Percentiles rank a stretch among this genome's conserved stretches.
phyloP scores from a whole-genome alignment of 2,113 vertebrate species.

The Urocynchramus pylzowi region DNA sequence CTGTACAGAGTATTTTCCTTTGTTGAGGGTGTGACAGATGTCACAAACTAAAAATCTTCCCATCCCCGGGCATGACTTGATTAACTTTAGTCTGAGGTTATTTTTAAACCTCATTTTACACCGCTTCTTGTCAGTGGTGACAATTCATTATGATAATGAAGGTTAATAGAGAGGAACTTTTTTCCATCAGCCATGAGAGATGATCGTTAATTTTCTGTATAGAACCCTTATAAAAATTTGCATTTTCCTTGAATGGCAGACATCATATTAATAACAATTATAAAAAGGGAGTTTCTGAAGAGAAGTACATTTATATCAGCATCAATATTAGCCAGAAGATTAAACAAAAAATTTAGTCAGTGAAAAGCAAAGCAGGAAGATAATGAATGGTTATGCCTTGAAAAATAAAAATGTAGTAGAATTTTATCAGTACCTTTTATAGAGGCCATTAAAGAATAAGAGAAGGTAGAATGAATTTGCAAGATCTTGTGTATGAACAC shows the following conservation, averaged over 20 bases:
- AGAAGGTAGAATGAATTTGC: not conserved
- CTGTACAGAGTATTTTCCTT: not conserved
- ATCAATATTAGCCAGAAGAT: not conserved
- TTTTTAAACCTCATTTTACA: conserved; percentile 40
- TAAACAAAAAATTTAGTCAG: not conserved
- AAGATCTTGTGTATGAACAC: not conserved
- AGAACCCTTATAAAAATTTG: not conserved
- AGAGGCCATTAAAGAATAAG: not conserved
- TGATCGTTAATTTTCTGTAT: not conserved
- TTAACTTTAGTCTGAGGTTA: conserved; percentile 15
- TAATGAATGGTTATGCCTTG: not conserved
- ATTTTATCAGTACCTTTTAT: not conserved
- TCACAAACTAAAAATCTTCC: not conserved
- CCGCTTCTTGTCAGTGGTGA: not conserved
- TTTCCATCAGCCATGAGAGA: not conserved
- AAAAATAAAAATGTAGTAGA: not conserved
- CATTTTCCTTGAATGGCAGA: not conserved
- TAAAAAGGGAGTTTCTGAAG: not conserved
- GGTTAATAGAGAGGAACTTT: not conserved
- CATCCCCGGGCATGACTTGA: not conserved
- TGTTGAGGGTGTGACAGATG: not conserved
- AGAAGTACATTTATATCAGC: not conserved
- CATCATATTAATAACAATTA: not conserved
- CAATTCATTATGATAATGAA: conserved; percentile 40
- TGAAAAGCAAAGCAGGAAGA: not conserved